Percentiles rank a stretch among this genome's conserved stretches.
Conservation (phyloP, 2,113 vertebrate species). For the Morone saxatilis region DNA sequence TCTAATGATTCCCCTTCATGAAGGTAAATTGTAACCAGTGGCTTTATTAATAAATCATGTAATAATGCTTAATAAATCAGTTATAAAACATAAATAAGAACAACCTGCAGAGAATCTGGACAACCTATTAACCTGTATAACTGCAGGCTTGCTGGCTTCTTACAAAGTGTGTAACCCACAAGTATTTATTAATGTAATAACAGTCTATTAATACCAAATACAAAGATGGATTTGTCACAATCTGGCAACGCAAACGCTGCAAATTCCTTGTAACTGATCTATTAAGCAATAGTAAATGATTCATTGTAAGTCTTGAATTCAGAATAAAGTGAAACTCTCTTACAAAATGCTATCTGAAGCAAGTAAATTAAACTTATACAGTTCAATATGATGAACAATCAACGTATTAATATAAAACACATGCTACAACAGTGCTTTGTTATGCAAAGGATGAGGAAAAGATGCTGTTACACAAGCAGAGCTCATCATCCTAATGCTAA, state of each 20-base stretch:
- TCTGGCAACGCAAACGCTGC: neutral
- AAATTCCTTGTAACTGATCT: neutral
- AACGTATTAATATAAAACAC: neutral
- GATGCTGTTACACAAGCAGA: neutral
- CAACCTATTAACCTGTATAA: neutral
- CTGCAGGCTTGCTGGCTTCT: neutral
- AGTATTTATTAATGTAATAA: neutral
- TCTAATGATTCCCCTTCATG: neutral
- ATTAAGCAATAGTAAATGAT: neutral
- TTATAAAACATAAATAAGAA: neutral
- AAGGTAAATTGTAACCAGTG: neutral
- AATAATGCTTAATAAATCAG: too few species aligned
- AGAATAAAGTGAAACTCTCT: neutral
- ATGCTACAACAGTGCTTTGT: neutral
- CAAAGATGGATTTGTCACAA: neutral
- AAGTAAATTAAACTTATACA: neutral
- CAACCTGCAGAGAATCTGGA: neutral
- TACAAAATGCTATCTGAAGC: neutral
- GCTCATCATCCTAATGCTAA: neutral
- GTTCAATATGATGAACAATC: neutral
- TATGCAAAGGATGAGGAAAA: too few species aligned
- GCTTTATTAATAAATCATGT: neutral
- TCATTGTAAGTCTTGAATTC: neutral
- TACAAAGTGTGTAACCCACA: neutral
- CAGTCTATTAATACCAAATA: neutral